Evolutionary conservation across 2,888 invertebrate species (phyloP), one percentile per base, ranked within the genome.

Genomic region (Volucella bombylans): DNA sequence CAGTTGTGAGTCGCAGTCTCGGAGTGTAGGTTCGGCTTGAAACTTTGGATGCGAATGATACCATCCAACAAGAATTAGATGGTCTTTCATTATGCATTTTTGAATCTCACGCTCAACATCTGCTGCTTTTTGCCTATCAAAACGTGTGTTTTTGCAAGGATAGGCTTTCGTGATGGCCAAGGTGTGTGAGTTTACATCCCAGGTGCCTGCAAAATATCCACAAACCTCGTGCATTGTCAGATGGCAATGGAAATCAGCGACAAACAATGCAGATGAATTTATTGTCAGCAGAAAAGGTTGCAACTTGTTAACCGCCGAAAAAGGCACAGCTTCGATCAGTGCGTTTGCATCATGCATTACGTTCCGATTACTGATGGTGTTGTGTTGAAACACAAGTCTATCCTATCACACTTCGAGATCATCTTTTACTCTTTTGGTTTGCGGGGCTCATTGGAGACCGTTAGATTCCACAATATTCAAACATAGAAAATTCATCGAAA

Each of bases 151-250:
- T 31, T 96, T 94, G 89, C 97, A 97, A 4, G 98, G 98, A 92
- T 97, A 98, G 82, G 97, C 96, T 89, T 97, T 96, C 14, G 96
- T 96, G 87, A 98, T 95, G 87, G 95, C 95, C 82, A 98, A 92
- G 93, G 96, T n/a, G n/a, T n/a, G n/a, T n/a, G n/a, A n/a, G n/a
- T 97, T 97, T 69, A 97, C 95, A 92, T 98, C 98, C 98, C 98
- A 99, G 77, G 96, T 95, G 4, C 99, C 98, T 65, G 96, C 98
- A 65, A 99, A 92, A 91, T 98, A 99, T n/a, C 99, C 99, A 89
- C 97, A 97, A 12, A 98, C 97, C 93, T 98, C 98, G 88, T 96
- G 96, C 89, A 95, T 96, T n/a, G 96, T 97, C 88, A 98, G 93
- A 92, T 98, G 98, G 89, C 97, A 97, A 91, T 98, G 98, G 88